phyloP scores from a whole-genome alignment of 2,888 invertebrate genomes.

The Eupithecia vulgata region DNA sequence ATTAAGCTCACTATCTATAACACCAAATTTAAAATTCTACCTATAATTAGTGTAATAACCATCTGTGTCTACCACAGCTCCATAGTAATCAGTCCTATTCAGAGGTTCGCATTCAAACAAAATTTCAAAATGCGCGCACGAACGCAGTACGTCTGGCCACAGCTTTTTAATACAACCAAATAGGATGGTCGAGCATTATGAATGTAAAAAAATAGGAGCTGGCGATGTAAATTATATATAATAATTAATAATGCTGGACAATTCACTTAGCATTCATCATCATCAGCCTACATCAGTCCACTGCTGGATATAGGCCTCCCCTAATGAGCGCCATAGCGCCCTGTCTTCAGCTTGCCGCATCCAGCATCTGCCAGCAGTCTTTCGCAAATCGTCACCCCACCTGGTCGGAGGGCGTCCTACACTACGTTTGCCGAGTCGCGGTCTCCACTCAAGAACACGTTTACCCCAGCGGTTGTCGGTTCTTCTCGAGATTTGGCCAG shows the following conservation, averaged over 20 bases:
- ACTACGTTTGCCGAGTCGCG: too few relatives aligned
- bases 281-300: too few relatives aligned
- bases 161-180: constrained; percentile 81
- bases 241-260: neutral
- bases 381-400: too few relatives aligned
- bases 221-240: neutral
- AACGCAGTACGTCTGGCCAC: constrained; percentile 73
- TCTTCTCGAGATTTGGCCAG: too few relatives aligned
- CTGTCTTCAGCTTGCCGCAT: too few relatives aligned
- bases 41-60: constrained; percentile 43
- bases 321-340: too few relatives aligned
- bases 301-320: too few relatives aligned
- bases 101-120: constrained; percentile 68
- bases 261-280: too few relatives aligned
- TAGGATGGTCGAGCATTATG: constrained; percentile 64
- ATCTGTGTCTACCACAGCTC: constrained; percentile 25
- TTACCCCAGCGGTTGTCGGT: too few relatives aligned
- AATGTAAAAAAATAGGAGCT: constrained; percentile 48
- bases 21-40: constrained; percentile 12
- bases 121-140: constrained; percentile 76
- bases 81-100: constrained; percentile 59
- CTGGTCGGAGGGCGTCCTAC: too few relatives aligned
- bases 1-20: neutral
- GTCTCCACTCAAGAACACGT: too few relatives aligned
- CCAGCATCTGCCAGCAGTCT: too few relatives aligned